Evolutionary conservation across 2,797 vertebrate species (phyloP), one percentile per base, ranked within the genome.

Genomic region (Hipposideros larvatus): DNA sequence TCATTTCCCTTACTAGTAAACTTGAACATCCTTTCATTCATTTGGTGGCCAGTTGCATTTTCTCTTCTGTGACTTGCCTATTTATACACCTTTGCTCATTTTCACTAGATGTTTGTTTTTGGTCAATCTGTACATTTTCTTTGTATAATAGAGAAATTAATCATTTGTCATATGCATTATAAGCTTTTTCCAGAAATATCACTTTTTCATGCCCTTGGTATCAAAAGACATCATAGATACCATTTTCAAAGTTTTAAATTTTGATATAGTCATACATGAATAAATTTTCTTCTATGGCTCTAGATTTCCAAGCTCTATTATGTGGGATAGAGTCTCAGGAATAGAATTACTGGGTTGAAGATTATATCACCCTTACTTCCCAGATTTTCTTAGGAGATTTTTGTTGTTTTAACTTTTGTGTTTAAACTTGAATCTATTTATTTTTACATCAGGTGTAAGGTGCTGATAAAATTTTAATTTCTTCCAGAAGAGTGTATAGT

Each of bases 231-330:
- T 16, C 22, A 61, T 16, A 87, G 22, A 78, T 41, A 70, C 24
- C 37, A 80, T 80, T 88, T 93, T 91, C n/a, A 63, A 66, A 83
- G 41, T 65, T 80, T 91, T 75, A 31, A 24, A 51, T 80, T 85
- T 48, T 80, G 43, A n/a, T 90, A 6, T 66, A 59, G 5, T 78
- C 65, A 59, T 37, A 65, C 3, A n/a, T 24, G 7, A 53, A 24
- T 88, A 34, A 53, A 61, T 75, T 84, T 79, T 74, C 57, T 71
- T 14, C 66, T 55, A 2, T 85, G 57, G 37, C 19, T 75, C 5
- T 90, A 65, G 53, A 65, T 51, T 86, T 71, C 46, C 59, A 92
- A 21, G 21, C 28, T 94, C 83, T 61, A n/a, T 57, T 82, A 51
- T 31, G 21, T 53, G 16, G 41, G 24, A 75, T 41, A 34, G 15